Evolutionary conservation across 2,888 invertebrate genomes (phyloP).

Genomic region (Cetonia aurata): DNA sequence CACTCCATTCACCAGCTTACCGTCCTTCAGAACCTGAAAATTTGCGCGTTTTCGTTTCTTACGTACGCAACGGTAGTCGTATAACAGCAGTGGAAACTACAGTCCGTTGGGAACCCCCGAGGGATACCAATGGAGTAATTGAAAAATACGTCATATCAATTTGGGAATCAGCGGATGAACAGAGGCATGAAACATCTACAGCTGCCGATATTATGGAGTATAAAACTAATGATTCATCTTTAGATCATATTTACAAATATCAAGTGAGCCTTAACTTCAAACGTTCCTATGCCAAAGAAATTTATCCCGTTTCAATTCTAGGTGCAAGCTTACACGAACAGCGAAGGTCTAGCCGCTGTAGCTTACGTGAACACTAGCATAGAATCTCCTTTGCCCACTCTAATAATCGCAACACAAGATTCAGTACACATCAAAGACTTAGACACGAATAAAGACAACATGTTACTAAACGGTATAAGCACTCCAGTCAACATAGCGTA

Average conservation of each 20-base stretch:
- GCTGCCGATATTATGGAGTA: constrained; percentile 57
- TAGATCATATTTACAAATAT: constrained; percentile 44
- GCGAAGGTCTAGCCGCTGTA: constrained; percentile 74
- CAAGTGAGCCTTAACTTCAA: not conserved
- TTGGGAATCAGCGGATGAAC: constrained; percentile 71
- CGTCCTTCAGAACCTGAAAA: constrained; percentile 81
- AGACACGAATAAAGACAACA: constrained; percentile 74
- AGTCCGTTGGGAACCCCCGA: constrained; percentile 86
- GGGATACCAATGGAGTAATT: constrained; percentile 80
- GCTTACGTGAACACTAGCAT: constrained; percentile 77
- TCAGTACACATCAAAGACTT: constrained; percentile 82
- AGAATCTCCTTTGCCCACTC: constrained; percentile 82
- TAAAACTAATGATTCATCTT: constrained; percentile 40
- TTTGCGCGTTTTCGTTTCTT: constrained; percentile 80
- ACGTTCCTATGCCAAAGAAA: not conserved
- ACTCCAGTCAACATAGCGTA: constrained; percentile 79
- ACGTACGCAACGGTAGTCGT: constrained; percentile 58
- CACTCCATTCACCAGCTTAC: constrained; percentile 83
- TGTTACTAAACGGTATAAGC: constrained; percentile 74
- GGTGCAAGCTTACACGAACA: constrained; percentile 86
- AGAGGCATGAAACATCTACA: constrained; percentile 68
- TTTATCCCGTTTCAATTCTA: constrained; percentile 58
- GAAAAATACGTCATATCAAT: constrained; percentile 80
- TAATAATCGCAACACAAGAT: constrained; percentile 80
- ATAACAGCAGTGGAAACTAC: constrained; percentile 69